Evolutionary conservation across 2,113 vertebrate genomes (phyloP).

Genomic region (Alces alces): DNA sequence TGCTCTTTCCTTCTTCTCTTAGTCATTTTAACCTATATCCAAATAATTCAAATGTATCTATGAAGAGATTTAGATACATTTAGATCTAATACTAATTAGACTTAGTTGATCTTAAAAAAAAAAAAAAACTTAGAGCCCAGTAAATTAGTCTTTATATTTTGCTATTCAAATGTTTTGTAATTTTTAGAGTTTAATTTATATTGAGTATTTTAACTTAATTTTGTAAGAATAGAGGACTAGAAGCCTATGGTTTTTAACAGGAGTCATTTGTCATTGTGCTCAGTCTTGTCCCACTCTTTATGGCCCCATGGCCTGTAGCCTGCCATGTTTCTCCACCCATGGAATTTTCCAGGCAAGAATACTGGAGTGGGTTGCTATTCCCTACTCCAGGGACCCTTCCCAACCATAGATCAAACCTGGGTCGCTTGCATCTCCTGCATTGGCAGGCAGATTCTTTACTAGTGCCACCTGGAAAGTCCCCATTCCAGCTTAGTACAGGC

Average conservation of each 20-base stretch:
- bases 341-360: not conserved
- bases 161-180: not conserved
- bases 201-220: not conserved
- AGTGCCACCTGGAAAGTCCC: not conserved
- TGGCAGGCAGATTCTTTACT: not conserved
- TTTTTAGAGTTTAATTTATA: not conserved
- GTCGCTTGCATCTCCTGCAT: not conserved
- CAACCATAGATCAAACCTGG: not conserved
- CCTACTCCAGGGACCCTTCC: not conserved
- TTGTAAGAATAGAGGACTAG: not conserved
- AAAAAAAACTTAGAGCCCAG: conserved; percentile 31
- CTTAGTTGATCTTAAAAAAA: conserved; percentile 33
- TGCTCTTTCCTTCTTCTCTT: not conserved
- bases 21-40: not conserved
- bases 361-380: not conserved
- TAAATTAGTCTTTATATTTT: conserved; percentile 22
- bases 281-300: not conserved
- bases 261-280: not conserved
- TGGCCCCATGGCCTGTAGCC: not conserved
- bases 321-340: not conserved
- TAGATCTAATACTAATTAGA: conserved; percentile 8
- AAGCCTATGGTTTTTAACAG: not conserved
- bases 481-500: not conserved
- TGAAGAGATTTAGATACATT: not conserved
- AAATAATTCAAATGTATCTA: conserved; percentile 36